Conservation (phyloP, 2,113 vertebrate species). For the Hydrolagus affinis region DNA sequence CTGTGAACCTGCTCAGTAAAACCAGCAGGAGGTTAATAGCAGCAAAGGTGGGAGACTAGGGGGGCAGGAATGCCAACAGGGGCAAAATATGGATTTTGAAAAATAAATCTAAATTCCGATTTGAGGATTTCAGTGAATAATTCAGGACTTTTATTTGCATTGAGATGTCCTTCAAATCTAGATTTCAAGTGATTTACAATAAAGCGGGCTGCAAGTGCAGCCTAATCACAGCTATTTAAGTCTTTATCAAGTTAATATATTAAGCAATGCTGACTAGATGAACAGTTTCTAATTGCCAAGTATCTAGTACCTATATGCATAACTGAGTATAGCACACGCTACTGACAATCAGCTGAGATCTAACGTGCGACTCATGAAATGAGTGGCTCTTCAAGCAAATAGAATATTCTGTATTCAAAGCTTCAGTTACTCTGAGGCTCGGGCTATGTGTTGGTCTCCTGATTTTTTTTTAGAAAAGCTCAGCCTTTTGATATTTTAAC, state of each 20-base stretch:
- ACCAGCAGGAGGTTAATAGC: background rate
- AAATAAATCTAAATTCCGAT: constrained; percentile 3
- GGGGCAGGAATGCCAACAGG: constrained; percentile 4
- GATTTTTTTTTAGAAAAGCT: background rate
- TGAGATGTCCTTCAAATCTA: constrained; percentile 16
- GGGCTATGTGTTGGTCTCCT: too few species aligned
- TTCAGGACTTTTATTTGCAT: constrained; percentile 25
- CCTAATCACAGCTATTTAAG: background rate
- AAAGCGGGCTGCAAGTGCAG: constrained; percentile 10
- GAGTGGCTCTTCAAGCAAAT: background rate
- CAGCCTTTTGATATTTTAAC: background rate
- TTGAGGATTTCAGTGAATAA: constrained; percentile 21
- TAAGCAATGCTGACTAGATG: background rate
- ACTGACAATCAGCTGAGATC: background rate
- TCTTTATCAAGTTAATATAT: constrained; percentile 28
- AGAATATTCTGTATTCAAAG: background rate
- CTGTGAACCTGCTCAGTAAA: too few species aligned
- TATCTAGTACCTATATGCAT: background rate
- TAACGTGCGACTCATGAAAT: background rate
- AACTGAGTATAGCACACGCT: background rate
- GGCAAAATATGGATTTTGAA: constrained; percentile 2
- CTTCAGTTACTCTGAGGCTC: too few species aligned
- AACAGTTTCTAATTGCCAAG: constrained; percentile 10
- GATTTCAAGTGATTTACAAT: constrained; percentile 32
- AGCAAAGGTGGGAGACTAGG: background rate